phyloP scores from a whole-genome alignment of 2,888 invertebrate species.

The Dynastes grantii region DNA sequence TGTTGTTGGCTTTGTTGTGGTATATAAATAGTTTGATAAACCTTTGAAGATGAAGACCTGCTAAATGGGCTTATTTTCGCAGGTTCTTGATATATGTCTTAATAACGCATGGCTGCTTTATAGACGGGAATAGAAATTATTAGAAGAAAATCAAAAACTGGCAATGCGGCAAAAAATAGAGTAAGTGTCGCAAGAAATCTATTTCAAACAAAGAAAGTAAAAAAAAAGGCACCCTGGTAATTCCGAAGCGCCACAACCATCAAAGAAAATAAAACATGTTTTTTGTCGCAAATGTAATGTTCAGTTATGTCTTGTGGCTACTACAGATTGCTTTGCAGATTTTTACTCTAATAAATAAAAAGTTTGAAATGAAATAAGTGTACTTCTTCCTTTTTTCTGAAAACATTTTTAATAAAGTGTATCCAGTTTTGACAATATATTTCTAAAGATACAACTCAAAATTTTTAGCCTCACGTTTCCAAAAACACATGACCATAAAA shows the following conservation, averaged over 20 bases:
- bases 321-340: background rate
- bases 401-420: background rate
- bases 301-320: background rate
- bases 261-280: slow-evolving; percentile 10
- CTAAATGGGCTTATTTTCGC: too few species aligned
- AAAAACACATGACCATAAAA: too few species aligned
- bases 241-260: background rate
- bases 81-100: too few species aligned
- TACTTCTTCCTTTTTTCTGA: background rate
- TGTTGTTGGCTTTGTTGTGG: too few species aligned
- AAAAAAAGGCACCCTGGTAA: background rate
- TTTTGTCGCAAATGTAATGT: slow-evolving; percentile 20
- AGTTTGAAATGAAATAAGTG: background rate
- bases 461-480: slow-evolving; percentile 7
- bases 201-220: slow-evolving; percentile 14
- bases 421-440: slow-evolving; percentile 13
- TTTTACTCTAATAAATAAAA: slow-evolving; percentile 17
- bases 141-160: too few species aligned
- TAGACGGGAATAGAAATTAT: too few species aligned
- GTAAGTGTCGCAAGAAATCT: slow-evolving; percentile 3
- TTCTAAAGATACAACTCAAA: slow-evolving; percentile 16
- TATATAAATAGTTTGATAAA: too few species aligned
- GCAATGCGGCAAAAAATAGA: background rate
- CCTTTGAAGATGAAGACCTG: too few species aligned
- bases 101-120: background rate